Evolutionary conservation across 2,797 vertebrate species (phyloP).

Genomic region (Mormyrops attenuatus): DNA sequence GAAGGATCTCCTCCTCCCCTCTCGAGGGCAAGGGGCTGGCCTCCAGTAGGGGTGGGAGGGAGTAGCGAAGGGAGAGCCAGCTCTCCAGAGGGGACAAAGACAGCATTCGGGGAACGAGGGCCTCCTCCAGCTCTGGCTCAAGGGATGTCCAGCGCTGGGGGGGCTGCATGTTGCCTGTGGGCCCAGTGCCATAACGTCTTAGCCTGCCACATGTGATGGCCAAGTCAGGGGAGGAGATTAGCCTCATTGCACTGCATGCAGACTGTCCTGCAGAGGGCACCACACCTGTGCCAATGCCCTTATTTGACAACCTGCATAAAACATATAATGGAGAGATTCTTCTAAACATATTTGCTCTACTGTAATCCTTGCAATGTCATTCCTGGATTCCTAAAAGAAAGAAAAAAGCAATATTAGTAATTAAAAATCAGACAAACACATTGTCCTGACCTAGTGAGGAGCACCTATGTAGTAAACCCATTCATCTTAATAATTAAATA

Average conservation of each 20-base stretch:
- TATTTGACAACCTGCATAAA: slow-evolving; percentile 54
- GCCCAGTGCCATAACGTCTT: slow-evolving; percentile 59
- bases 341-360: slow-evolving; percentile 54
- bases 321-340: slow-evolving; percentile 45
- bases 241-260: slow-evolving; percentile 34
- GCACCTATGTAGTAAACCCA: background rate
- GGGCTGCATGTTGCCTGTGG: slow-evolving; percentile 53
- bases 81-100: slow-evolving; percentile 87
- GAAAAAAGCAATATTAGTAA: background rate
- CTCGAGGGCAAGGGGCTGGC: slow-evolving; percentile 10
- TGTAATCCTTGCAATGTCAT: slow-evolving; percentile 9
- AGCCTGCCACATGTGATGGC: slow-evolving; percentile 33
- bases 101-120: slow-evolving; percentile 81
- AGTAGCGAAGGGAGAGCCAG: slow-evolving; percentile 78
- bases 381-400: slow-evolving; percentile 9
- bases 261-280: slow-evolving; percentile 41
- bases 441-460: background rate
- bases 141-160: slow-evolving; percentile 59
- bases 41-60: slow-evolving; percentile 60
- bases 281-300: slow-evolving; percentile 47
- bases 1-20: slow-evolving; percentile 35
- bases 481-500: background rate
- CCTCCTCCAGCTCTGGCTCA: slow-evolving; percentile 78
- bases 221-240: slow-evolving; percentile 29
- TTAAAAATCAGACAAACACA: background rate